Evolutionary conservation across 2,113 vertebrate genomes (phyloP).

Genomic region (Hylia prasina): DNA sequence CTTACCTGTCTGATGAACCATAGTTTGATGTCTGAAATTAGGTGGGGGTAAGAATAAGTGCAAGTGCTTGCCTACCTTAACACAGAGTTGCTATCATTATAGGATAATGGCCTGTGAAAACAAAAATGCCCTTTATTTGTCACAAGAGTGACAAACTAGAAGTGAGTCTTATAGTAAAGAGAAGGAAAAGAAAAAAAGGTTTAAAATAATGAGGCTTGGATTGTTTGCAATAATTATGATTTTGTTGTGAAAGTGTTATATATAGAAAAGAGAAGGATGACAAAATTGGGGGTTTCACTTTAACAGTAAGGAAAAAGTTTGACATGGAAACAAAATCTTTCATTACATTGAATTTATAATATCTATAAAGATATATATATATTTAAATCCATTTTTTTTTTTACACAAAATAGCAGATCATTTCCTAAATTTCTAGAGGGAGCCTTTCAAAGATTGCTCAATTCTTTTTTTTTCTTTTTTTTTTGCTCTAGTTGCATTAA

Average conservation of each 20-base stretch:
- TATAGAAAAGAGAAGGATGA: neutral
- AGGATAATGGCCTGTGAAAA: neutral
- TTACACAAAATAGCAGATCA: neutral
- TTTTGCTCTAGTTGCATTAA: conserved; percentile 71
- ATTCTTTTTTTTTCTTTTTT: neutral
- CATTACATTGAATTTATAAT: neutral
- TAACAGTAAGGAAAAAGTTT: neutral
- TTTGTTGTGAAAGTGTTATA: neutral
- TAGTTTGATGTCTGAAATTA: neutral
- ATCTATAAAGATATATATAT: neutral
- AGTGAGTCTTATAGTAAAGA: neutral
- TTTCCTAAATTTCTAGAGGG: neutral
- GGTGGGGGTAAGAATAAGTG: neutral
- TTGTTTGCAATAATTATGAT: neutral
- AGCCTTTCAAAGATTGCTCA: neutral
- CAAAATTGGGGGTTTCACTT: neutral
- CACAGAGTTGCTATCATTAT: neutral
- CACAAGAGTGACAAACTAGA: neutral
- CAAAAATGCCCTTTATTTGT: neutral
- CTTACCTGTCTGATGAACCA: neutral
- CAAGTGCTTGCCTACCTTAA: neutral
- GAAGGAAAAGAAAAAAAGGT: neutral
- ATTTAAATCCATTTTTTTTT: neutral
- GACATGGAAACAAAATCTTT: neutral
- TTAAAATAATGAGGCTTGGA: neutral